A percentile compares a stretch with the other conserved stretches of the same genome.
phyloP scores from a whole-genome alignment of 2,113 vertebrate genomes.

The Heptranchias perlo region DNA sequence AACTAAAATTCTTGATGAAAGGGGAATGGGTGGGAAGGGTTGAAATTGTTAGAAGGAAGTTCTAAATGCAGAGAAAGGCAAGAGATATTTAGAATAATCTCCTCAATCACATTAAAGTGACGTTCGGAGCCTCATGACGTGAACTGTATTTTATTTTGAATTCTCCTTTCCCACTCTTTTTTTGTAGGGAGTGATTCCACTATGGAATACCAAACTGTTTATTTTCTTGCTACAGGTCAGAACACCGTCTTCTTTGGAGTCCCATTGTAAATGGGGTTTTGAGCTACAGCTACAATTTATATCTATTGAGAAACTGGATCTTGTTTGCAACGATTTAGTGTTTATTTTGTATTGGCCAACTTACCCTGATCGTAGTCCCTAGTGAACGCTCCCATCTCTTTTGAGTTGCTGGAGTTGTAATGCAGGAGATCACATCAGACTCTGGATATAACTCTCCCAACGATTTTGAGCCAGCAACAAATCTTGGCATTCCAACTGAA shows the following conservation, averaged over 20 bases:
- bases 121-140: too few relatives aligned
- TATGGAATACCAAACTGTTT: not conserved
- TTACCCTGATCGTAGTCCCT: not conserved
- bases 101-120: not conserved
- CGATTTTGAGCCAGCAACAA: not conserved
- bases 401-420: not conserved
- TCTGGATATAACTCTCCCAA: not conserved
- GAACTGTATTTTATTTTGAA: not conserved
- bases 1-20: not conserved
- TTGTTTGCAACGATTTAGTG: not conserved
- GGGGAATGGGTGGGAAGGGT: too few relatives aligned
- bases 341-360: not conserved
- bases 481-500: not conserved
- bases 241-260: not conserved
- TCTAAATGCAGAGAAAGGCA: not conserved
- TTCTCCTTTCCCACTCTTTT: not conserved
- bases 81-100: not conserved
- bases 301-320: not conserved
- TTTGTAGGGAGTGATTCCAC: not conserved
- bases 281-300: not conserved
- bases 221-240: not conserved
- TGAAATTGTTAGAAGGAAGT: not conserved
- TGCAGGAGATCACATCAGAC: not conserved
- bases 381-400: not conserved
- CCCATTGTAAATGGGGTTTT: not conserved